Percentiles rank a stretch among this genome's conserved stretches.
phyloP scores from a whole-genome alignment of 2,113 vertebrate species.

The Naja naja region DNA sequence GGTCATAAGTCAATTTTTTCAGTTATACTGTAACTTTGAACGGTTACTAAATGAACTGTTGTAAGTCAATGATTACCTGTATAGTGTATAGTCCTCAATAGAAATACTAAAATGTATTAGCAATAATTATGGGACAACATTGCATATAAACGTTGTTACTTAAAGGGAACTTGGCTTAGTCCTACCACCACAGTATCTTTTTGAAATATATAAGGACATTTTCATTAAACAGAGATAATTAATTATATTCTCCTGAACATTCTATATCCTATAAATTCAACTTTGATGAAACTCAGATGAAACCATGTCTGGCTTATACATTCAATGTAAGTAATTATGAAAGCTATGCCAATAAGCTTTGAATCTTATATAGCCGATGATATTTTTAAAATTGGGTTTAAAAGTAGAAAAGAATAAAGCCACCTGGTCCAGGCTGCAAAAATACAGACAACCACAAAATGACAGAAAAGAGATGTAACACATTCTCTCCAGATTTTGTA shows the following conservation, averaged over 20 bases:
- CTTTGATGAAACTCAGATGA: neutral
- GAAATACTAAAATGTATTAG: neutral
- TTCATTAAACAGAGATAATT: conserved; percentile 27
- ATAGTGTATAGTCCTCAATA: neutral
- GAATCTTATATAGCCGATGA: too few species aligned
- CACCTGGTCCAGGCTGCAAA: neutral
- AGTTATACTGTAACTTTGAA: too few species aligned
- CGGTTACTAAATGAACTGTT: too few species aligned
- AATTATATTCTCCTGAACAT: neutral
- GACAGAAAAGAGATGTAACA: neutral
- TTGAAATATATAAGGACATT: neutral
- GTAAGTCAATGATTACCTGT: too few species aligned
- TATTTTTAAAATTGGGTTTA: neutral
- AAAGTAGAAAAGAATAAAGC: neutral
- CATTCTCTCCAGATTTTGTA: neutral
- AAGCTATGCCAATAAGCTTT: conserved; percentile 6
- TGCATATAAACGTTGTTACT: neutral
- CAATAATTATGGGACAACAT: neutral
- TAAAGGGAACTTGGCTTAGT: neutral
- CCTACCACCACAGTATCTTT: neutral
- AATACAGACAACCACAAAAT: neutral
- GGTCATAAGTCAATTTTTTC: too few species aligned
- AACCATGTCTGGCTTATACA: neutral
- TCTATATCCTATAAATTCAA: conserved; percentile 22
- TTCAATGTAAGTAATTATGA: neutral